A percentile compares a stretch with the other conserved stretches of the same genome.
These are phyloP conservation scores for Haemorhous mexicanus DNA, from an alignment of 2,113 vertebrate species.

Conservation along the genomic window DNA sequence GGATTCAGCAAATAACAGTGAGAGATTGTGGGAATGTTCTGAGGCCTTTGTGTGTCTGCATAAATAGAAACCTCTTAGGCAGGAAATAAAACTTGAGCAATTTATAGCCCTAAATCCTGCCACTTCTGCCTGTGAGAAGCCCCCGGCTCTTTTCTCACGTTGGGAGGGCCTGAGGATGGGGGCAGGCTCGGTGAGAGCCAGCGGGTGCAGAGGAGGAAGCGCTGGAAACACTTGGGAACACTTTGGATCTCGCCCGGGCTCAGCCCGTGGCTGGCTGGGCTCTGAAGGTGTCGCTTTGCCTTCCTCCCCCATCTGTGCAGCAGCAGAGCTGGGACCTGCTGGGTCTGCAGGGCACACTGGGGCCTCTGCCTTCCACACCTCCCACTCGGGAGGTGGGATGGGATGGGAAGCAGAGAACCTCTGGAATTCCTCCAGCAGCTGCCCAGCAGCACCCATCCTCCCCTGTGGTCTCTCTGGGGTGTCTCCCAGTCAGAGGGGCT, in stretches of 20 bases:
- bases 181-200: neutral
- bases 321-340: accelerated
- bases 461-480: neutral
- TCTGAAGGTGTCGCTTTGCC: neutral
- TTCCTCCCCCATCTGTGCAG: neutral
- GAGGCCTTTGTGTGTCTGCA: conserved; percentile 55
- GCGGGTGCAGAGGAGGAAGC: neutral
- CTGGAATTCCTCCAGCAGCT: neutral
- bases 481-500: neutral
- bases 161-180: conserved; percentile 10
- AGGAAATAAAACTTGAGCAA: conserved; percentile 60
- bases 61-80: conserved; percentile 64
- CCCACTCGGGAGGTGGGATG: neutral
- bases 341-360: neutral
- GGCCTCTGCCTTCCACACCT: neutral
- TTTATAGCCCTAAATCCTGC: conserved; percentile 59
- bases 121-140: conserved; percentile 55
- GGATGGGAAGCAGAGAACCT: neutral
- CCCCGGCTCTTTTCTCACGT: conserved; percentile 49
- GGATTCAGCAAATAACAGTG: conserved; percentile 55
- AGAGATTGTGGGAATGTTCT: conserved; percentile 61
- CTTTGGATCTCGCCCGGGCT: neutral
- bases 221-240: neutral
- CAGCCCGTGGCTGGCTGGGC: neutral
- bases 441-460: neutral